Percentiles rank a stretch among this genome's conserved stretches.
These are phyloP conservation scores for Rhombomys opimus DNA, from an alignment of 2,113 vertebrate genomes.

Conservation along the genomic window DNA sequence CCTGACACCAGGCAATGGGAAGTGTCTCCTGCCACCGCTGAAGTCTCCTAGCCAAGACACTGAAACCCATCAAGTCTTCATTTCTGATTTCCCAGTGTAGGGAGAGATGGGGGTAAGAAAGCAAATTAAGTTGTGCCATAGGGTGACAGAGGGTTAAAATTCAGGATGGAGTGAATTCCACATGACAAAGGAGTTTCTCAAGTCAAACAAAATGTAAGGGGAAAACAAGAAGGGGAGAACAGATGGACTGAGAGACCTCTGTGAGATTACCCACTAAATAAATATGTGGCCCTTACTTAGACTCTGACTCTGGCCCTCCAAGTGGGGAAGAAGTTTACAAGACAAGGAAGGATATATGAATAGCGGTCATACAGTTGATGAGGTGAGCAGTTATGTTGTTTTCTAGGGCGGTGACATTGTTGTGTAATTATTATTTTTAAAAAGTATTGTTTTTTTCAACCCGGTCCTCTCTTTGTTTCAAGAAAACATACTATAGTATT, in stretches of 20 bases:
- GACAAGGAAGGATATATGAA: conserved; percentile 4
- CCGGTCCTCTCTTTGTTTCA: conserved; percentile 42
- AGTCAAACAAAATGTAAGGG: neutral
- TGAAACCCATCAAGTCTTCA: neutral
- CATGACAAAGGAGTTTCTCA: conserved; percentile 19
- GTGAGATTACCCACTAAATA: neutral
- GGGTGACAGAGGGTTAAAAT: conserved; percentile 16
- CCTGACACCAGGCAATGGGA: neutral
- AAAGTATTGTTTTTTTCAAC: neutral
- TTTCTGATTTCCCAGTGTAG: neutral
- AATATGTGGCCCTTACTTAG: neutral
- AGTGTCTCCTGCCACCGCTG: neutral
- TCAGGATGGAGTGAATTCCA: conserved; percentile 5
- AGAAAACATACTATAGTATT: conserved; percentile 1
- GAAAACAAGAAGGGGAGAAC: neutral
- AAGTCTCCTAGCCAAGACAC: neutral
- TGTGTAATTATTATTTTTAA: too few relatives aligned
- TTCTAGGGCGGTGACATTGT: neutral
- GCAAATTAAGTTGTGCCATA: neutral
- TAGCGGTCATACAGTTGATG: neutral
- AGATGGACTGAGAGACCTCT: neutral
- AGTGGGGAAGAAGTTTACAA: neutral
- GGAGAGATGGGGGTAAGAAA: neutral
- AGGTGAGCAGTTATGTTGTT: neutral
- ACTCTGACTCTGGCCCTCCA: neutral